These are phyloP conservation scores for Parazoanthus atlanticus DNA, from an alignment of 92 coral and sea anemone species.

Conservation along the genomic window DNA sequence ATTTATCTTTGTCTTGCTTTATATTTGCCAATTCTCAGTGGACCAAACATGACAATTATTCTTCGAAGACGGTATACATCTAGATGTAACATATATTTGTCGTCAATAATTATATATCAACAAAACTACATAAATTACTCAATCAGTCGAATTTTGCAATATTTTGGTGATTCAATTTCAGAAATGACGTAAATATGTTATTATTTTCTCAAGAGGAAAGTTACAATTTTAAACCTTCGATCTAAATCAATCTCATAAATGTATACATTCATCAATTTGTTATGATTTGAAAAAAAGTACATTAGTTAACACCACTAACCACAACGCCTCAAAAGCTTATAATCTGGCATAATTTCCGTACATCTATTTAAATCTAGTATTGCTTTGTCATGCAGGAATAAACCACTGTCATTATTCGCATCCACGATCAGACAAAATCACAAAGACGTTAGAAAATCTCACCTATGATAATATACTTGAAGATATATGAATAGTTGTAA, in stretches of 20 bases:
- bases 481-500: slow-evolving; percentile 97
- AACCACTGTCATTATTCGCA: too few relatives aligned
- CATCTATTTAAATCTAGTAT: neutral
- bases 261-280: neutral
- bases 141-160: neutral
- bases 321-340: neutral
- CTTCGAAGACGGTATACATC: neutral
- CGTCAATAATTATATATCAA: neutral
- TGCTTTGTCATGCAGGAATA: neutral
- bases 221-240: neutral
- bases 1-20: too few relatives aligned
- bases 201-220: neutral
- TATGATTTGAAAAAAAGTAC: neutral
- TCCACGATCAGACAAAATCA: neutral
- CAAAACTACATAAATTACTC: neutral
- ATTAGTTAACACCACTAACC: neutral
- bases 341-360: neutral
- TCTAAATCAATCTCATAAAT: neutral
- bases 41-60: neutral
- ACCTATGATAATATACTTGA: slow-evolving; percentile 99
- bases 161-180: neutral
- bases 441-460: slow-evolving; percentile 35
- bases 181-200: neutral
- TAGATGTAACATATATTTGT: neutral
- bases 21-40: neutral